These are phyloP conservation scores for Morone chrysops DNA, from an alignment of 2,113 vertebrate genomes.

Conservation along the genomic window DNA sequence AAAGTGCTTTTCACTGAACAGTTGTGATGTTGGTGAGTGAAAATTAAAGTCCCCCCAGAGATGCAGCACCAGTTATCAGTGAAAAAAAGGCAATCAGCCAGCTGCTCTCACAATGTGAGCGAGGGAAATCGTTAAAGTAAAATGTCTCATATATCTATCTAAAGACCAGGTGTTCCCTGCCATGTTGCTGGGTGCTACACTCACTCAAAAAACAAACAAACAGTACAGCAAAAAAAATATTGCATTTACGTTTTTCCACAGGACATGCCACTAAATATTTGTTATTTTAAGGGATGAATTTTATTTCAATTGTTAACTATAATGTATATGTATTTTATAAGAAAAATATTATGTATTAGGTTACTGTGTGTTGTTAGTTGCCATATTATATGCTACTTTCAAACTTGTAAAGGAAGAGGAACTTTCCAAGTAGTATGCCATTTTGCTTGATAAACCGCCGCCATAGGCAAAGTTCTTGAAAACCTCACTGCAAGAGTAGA, in stretches of 20 bases:
- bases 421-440: neutral
- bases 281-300: neutral
- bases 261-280: neutral
- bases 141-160: conserved; percentile 33
- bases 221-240: neutral
- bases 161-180: conserved; percentile 26
- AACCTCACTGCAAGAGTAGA: neutral
- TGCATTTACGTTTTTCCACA: neutral
- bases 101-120: conserved; percentile 23
- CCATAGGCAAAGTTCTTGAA: neutral
- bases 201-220: conserved; percentile 12
- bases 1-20: conserved; percentile 44
- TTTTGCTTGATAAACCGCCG: neutral
- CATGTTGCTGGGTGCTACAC: neutral
- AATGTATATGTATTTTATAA: neutral
- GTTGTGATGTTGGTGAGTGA: conserved; percentile 53
- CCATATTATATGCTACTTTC: neutral
- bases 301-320: neutral
- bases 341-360: no score
- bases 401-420: conserved; percentile 6
- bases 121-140: conserved; percentile 23
- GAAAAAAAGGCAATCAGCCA: conserved; percentile 38
- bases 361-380: neutral
- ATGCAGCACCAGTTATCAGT: conserved; percentile 42
- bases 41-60: conserved; percentile 44